Evolutionary conservation across 2,888 invertebrate species (phyloP).

Genomic region (Eilema sororculum): DNA sequence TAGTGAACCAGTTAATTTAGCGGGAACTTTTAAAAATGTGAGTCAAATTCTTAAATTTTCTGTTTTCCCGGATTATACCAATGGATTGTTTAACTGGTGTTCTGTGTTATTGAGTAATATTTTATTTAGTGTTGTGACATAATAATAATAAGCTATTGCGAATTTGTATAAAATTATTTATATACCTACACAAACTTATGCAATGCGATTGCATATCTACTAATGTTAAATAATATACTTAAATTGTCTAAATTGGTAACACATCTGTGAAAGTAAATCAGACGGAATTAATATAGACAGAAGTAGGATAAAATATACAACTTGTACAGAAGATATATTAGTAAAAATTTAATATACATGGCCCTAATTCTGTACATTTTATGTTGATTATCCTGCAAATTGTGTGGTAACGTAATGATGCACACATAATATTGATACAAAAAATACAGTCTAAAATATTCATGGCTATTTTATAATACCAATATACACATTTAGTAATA

Average conservation of each 20-base stretch:
- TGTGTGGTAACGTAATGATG: not conserved
- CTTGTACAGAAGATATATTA: no score
- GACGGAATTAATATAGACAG: not conserved
- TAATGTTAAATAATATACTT: not conserved
- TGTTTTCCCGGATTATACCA: not conserved
- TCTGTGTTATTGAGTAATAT: constrained; percentile 10
- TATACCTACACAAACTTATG: not conserved
- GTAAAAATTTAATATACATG: no score
- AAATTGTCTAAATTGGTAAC: not conserved
- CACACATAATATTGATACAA: no score
- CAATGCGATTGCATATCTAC: constrained; percentile 19
- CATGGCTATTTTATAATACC: no score
- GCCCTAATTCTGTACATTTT: not conserved
- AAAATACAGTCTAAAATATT: not conserved
- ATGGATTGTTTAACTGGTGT: constrained; percentile 7
- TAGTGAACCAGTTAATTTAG: constrained; percentile 38
- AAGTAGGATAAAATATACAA: not conserved
- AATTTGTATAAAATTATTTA: constrained; percentile 1
- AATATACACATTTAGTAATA: no score
- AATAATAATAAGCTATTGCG: not conserved
- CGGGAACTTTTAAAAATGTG: constrained; percentile 51
- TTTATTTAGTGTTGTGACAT: not conserved
- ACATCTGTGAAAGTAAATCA: not conserved
- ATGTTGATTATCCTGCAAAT: not conserved
- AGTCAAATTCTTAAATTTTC: constrained; percentile 40